Evolutionary conservation across 2,113 vertebrate genomes (phyloP).

Genomic region (Charina bottae): DNA sequence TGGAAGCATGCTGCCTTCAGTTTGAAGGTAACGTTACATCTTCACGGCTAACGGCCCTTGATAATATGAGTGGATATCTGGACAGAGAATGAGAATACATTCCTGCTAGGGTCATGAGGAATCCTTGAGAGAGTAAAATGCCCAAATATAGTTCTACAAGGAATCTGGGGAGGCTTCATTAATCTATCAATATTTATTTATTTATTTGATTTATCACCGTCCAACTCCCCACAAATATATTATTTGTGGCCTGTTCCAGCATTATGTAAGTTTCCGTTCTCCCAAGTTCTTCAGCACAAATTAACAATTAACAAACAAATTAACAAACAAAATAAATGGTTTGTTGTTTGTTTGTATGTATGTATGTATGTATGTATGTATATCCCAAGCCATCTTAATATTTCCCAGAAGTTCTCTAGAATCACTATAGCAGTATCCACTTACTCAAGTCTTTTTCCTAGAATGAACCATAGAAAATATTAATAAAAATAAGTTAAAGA

Average conservation of each 20-base stretch:
- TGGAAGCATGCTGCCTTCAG: not conserved
- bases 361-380: no score
- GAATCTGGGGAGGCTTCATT: not conserved
- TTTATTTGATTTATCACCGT: no score
- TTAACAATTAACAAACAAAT: not conserved
- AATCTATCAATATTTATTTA: not conserved
- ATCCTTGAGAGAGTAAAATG: not conserved
- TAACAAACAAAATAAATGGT: not conserved
- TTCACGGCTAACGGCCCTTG: not conserved
- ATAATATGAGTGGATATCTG: not conserved
- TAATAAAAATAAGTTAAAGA: not conserved
- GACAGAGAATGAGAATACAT: not conserved
- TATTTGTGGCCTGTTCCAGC: not conserved
- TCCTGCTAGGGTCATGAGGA: not conserved
- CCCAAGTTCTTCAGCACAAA: not conserved
- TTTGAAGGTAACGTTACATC: not conserved
- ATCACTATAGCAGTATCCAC: not conserved
- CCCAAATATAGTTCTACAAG: not conserved
- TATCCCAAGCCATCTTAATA: no score
- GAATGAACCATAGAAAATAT: not conserved
- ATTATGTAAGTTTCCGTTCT: not conserved
- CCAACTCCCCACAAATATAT: no score
- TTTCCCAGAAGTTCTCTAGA: not conserved
- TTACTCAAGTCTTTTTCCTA: not conserved
- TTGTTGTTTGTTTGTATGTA: no score